These are phyloP conservation scores for Augochlorella aurata DNA, from an alignment of 2,888 invertebrate species.

Conservation along the genomic window DNA sequence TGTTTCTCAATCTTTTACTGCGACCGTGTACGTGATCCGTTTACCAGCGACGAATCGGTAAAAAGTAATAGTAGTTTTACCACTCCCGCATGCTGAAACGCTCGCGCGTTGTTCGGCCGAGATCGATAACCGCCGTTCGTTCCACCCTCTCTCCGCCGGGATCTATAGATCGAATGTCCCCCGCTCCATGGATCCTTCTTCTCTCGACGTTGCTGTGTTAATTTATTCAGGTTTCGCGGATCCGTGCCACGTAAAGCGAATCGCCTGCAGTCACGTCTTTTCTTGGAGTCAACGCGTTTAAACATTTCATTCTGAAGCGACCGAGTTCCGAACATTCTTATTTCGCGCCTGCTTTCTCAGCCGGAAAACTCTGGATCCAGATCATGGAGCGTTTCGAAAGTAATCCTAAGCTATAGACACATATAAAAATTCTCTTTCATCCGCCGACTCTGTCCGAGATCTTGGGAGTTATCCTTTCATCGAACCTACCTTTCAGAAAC, in stretches of 20 bases:
- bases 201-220: background rate
- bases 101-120: background rate
- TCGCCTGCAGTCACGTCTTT: background rate
- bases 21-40: slow-evolving; percentile 46
- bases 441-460: no score
- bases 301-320: background rate
- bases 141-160: background rate
- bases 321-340: no score
- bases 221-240: slow-evolving; percentile 1
- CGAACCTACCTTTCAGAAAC: no score
- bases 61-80: slow-evolving; percentile 48
- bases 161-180: background rate
- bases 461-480: no score
- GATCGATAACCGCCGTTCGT: background rate
- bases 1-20: slow-evolving; percentile 48
- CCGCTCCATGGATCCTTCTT: background rate
- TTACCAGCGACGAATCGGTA: slow-evolving; percentile 32
- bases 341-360: no score
- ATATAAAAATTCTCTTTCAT: no score
- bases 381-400: no score
- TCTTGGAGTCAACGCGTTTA: background rate
- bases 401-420: no score
- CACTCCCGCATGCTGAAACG: slow-evolving; percentile 21
- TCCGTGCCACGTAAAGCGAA: background rate
- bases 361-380: no score